Evolutionary conservation across 2,113 vertebrate genomes (phyloP).

Genomic region (Lontra canadensis): DNA sequence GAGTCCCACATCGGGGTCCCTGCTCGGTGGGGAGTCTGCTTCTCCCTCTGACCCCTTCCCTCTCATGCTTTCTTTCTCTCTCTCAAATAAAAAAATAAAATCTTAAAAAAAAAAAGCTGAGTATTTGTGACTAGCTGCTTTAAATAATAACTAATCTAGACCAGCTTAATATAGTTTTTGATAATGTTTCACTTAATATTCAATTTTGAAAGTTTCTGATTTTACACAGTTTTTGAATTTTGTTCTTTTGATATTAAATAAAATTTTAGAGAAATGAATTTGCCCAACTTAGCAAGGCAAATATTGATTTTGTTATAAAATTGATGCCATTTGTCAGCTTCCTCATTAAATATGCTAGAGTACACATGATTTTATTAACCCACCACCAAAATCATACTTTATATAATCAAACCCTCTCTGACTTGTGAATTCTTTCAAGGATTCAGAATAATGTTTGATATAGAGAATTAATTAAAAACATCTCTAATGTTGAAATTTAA

Average conservation of each 20-base stretch:
- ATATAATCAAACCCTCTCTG: constrained; percentile 36
- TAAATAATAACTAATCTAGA: constrained; percentile 74
- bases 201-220: constrained; percentile 78
- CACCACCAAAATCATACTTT: constrained; percentile 40
- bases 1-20: too few relatives aligned
- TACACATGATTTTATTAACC: constrained; percentile 59
- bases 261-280: constrained; percentile 81
- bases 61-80: too few relatives aligned
- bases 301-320: constrained; percentile 81
- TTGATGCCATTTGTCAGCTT: constrained; percentile 76
- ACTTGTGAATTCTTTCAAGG: constrained; percentile 41
- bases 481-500: constrained; percentile 39
- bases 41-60: too few relatives aligned
- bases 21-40: too few relatives aligned
- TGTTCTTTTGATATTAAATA: constrained; percentile 83
- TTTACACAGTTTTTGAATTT: constrained; percentile 83
- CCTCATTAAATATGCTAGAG: constrained; percentile 44
- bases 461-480: constrained; percentile 39
- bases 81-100: too few relatives aligned
- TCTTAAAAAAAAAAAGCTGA: background rate
- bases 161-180: constrained; percentile 72
- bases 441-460: constrained; percentile 39
- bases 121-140: constrained; percentile 70
- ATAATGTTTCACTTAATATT: constrained; percentile 80
- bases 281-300: constrained; percentile 75